phyloP scores from a whole-genome alignment of 2,888 invertebrate species.

The Drosophila borborema region DNA sequence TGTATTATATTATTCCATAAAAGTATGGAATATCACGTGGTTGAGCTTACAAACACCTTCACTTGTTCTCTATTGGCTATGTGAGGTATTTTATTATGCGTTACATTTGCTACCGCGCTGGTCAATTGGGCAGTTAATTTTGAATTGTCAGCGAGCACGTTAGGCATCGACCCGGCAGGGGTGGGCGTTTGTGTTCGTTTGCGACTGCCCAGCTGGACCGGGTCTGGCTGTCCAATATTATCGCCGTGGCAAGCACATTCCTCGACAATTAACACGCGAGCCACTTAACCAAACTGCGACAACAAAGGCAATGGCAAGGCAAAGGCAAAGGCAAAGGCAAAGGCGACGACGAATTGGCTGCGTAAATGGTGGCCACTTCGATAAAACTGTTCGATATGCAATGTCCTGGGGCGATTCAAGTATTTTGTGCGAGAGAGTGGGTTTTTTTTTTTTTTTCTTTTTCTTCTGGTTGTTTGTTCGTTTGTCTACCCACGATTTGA shows the following conservation, averaged over 20 bases:
- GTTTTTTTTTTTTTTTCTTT: slow-evolving; percentile 8
- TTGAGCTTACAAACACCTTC: not conserved
- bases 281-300: slow-evolving; percentile 78
- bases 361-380: slow-evolving; percentile 69
- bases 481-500: slow-evolving; percentile 69
- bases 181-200: too few relatives aligned
- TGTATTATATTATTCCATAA: too few relatives aligned
- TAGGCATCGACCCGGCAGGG: slow-evolving; percentile 40
- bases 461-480: slow-evolving; percentile 39
- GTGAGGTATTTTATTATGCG: slow-evolving; percentile 67
- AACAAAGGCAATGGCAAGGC: slow-evolving; percentile 25
- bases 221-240: slow-evolving; percentile 51
- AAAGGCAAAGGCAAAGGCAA: slow-evolving; percentile 28
- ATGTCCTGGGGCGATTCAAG: slow-evolving; percentile 37
- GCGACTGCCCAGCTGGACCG: slow-evolving; percentile 35
- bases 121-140: slow-evolving; percentile 76
- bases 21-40: too few relatives aligned
- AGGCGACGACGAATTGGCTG: slow-evolving; percentile 58
- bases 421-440: not conserved
- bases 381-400: slow-evolving; percentile 75
- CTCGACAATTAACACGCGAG: slow-evolving; percentile 80
- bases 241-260: slow-evolving; percentile 75
- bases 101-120: slow-evolving; percentile 45
- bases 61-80: slow-evolving; percentile 45
- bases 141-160: slow-evolving; percentile 79